A percentile compares a stretch with the other conserved stretches of the same genome.
These are phyloP conservation scores for Temnothorax nylanderi DNA, from an alignment of 1,140 invertebrate species.

Conservation along the genomic window DNA sequence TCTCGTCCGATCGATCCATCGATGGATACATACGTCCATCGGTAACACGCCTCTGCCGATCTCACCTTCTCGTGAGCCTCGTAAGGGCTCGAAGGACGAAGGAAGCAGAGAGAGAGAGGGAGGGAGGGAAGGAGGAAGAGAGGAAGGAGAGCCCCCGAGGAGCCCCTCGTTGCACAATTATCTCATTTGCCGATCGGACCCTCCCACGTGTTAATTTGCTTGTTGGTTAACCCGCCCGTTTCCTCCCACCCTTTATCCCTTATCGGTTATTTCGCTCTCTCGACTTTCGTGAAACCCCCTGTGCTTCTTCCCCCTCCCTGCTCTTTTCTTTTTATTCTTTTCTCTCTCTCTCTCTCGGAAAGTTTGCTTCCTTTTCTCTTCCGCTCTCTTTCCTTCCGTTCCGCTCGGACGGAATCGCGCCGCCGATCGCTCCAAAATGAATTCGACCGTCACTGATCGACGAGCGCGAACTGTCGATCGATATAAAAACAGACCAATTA, in stretches of 20 bases:
- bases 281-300: constrained; percentile 72
- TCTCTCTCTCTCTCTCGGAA: not conserved
- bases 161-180: constrained; percentile 77
- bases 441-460: constrained; percentile 34
- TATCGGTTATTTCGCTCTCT: constrained; percentile 76
- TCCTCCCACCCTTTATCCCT: constrained; percentile 53
- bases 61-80: constrained; percentile 52
- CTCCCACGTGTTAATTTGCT: constrained; percentile 84
- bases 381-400: not conserved
- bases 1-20: constrained; percentile 46
- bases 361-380: not conserved
- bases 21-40: constrained; percentile 65
- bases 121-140: not conserved
- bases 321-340: not conserved
- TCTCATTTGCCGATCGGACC: constrained; percentile 77
- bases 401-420: constrained; percentile 7
- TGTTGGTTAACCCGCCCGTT: constrained; percentile 82
- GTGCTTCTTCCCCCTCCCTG: not conserved
- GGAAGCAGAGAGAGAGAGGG: not conserved
- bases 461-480: constrained; percentile 12
- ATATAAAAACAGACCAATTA: constrained; percentile 18
- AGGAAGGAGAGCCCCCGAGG: constrained; percentile 40
- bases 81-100: constrained; percentile 53
- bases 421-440: constrained; percentile 46
- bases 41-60: constrained; percentile 75